These are phyloP conservation scores for Hydractinia symbiolongicarpus DNA, from an alignment of 30 jellyfish, hydroid and myxozoan species.

Conservation along the genomic window DNA sequence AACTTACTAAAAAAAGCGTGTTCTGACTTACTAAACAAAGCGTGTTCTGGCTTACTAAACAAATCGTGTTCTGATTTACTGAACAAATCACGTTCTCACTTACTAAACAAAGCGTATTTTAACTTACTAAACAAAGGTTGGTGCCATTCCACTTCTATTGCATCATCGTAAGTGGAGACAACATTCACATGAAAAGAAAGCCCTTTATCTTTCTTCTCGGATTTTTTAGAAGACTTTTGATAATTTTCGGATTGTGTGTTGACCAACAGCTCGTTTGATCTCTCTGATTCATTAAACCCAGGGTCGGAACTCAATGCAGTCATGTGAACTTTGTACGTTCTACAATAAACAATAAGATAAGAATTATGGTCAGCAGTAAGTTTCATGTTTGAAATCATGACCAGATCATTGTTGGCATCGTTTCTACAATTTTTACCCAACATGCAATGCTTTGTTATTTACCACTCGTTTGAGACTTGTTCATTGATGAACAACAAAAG, in stretches of 20 bases:
- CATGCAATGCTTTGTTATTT: no score
- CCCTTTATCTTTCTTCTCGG: slow-evolving; percentile 8
- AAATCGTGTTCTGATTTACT: slow-evolving; percentile 2
- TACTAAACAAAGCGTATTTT: no score
- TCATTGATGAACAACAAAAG: no score
- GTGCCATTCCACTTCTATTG: slow-evolving; percentile 48
- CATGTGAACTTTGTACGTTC: slow-evolving; percentile 53
- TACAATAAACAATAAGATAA: not conserved
- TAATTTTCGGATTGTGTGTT: slow-evolving; percentile 27
- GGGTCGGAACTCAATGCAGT: slow-evolving; percentile 48
- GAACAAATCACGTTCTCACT: not conserved
- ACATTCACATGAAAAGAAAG: slow-evolving; percentile 22
- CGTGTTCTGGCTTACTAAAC: no score
- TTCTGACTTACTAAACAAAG: no score
- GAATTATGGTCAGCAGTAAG: no score
- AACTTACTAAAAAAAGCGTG: no score
- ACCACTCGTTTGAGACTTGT: no score
- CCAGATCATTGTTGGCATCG: no score
- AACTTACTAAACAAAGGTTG: slow-evolving; percentile 34
- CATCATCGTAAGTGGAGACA: slow-evolving; percentile 25
- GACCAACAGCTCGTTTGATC: slow-evolving; percentile 41
- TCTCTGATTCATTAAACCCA: slow-evolving; percentile 34
- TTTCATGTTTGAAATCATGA: no score
- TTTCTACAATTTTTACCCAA: no score
- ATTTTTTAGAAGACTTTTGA: slow-evolving; percentile 19